Evolutionary conservation across 1,140 invertebrate genomes (phyloP), one percentile per base, ranked within the genome.

Genomic region (Achroia grisella): DNA sequence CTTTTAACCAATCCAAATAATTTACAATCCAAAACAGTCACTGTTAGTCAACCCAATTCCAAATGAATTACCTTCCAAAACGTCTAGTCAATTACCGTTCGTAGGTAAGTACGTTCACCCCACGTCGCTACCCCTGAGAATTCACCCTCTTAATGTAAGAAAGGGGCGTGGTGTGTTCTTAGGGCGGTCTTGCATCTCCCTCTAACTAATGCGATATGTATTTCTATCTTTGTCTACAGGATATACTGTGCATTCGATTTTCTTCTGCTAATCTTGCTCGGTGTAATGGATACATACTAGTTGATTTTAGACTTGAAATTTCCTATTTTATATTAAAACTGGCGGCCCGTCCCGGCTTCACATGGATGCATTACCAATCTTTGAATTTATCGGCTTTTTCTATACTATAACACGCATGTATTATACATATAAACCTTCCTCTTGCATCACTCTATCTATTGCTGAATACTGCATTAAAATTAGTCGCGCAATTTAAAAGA

Each of bases 31-130:
- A 2, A 23, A 23, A 23, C 17, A 23, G 17, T 6, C 17, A 23
- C 17, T 23, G 17, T 23, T 2, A 23, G 2, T 23, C 30, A 37
- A 37, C 10, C 35, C 17, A 17, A 37, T 17, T 3, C 35, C 11
- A 35, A 35, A 35, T 1, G 34, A 8, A 34, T 37, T 37, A 6
- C n/a, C 35, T 37, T 37, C 15, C 14, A 15, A 4, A 13, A 37
- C 35, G 13, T 14, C 17, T 23, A 23, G 35, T 41, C 37, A 40
- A 52, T 52, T 34, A 47, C 34, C 35, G 17, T n/a, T n/a, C n/a
- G n/a, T n/a, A n/a, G n/a, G 35, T 37, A 37, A 17, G 52, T 41
- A 37, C 52, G 31, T 54, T 54, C 52, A 54, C 52, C 52, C 52
- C 40, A 28, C 33, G 11, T 36, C 15, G 27, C 34, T 44, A 44